Evolutionary conservation across 2,888 invertebrate genomes (phyloP).

Genomic region (Meteorus colon): DNA sequence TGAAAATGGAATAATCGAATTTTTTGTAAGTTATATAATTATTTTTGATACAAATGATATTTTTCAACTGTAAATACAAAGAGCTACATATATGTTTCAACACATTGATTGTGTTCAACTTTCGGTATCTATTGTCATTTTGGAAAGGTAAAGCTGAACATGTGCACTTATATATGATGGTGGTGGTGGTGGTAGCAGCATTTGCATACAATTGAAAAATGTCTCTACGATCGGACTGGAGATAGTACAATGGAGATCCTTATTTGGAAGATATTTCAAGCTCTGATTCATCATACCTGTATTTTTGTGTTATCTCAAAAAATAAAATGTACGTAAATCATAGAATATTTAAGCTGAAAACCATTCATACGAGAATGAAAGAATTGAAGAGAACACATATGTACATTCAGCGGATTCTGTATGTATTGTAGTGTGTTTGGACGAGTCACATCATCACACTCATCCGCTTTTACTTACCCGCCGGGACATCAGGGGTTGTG

Average conservation of each 20-base stretch:
- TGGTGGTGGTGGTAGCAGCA: slow-evolving; percentile 33
- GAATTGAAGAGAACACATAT: background rate
- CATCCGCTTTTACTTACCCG: slow-evolving; percentile 18
- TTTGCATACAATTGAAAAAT: slow-evolving; percentile 64
- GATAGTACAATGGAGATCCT: slow-evolving; percentile 33
- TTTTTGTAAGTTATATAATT: no score
- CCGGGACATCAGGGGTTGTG: slow-evolving; percentile 29
- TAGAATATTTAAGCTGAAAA: background rate
- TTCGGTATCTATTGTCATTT: background rate
- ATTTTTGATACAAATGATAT: no score
- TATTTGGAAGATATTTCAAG: slow-evolving; percentile 49
- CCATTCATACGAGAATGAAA: background rate
- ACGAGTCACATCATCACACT: slow-evolving; percentile 18
- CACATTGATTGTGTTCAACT: no score
- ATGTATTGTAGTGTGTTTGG: slow-evolving; percentile 5
- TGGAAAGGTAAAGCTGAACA: slow-evolving; percentile 44
- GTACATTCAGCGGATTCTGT: background rate
- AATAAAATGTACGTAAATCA: background rate
- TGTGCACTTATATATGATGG: slow-evolving; percentile 36
- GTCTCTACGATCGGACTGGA: slow-evolving; percentile 37
- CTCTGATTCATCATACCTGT: slow-evolving; percentile 54
- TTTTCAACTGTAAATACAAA: no score
- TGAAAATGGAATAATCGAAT: no score
- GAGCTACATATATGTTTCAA: no score
- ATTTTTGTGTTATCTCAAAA: slow-evolving; percentile 49